Percentiles rank a stretch among this genome's conserved stretches.
Evolutionary conservation across 1,140 invertebrate genomes (phyloP).

Genomic region (Holcopasites calliopsidis): DNA sequence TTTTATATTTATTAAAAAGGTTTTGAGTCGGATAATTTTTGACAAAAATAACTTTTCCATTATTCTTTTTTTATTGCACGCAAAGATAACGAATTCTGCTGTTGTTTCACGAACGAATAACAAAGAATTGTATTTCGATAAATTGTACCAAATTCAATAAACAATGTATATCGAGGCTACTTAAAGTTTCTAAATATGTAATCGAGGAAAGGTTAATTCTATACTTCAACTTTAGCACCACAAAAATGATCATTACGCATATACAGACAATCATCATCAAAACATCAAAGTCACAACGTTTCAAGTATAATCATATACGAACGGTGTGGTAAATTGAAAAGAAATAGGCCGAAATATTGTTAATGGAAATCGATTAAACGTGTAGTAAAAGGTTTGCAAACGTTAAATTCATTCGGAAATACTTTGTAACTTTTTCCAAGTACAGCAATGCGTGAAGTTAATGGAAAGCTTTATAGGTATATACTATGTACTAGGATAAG

Average conservation of each 20-base stretch:
- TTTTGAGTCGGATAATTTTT: not conserved
- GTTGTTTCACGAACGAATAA: not conserved
- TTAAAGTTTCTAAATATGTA: conserved; percentile 1
- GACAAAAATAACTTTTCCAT: not conserved
- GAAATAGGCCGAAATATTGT: not conserved
- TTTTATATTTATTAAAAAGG: not conserved
- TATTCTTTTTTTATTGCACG: not conserved
- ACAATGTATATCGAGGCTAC: conserved; percentile 21
- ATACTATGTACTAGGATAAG: conserved; percentile 63
- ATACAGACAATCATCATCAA: conserved; percentile 21
- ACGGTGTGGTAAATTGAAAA: conserved; percentile 29
- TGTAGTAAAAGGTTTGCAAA: not conserved
- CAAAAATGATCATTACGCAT: conserved; percentile 25
- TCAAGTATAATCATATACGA: conserved; percentile 2
- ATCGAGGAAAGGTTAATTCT: not conserved
- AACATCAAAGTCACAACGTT: conserved; percentile 13
- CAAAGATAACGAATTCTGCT: not conserved
- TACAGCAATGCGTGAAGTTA: conserved; percentile 50
- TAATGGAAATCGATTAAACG: not conserved
- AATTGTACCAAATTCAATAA: conserved; percentile 3
- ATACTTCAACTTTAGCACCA: not conserved
- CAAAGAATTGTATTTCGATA: not conserved
- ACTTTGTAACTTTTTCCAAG: conserved; percentile 43
- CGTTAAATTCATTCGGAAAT: conserved; percentile 14
- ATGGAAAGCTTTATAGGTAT: conserved; percentile 59